Percentiles rank a stretch among this genome's conserved stretches.
phyloP scores from a whole-genome alignment of 2,113 vertebrate species.

The Nyctereutes procyonoides region DNA sequence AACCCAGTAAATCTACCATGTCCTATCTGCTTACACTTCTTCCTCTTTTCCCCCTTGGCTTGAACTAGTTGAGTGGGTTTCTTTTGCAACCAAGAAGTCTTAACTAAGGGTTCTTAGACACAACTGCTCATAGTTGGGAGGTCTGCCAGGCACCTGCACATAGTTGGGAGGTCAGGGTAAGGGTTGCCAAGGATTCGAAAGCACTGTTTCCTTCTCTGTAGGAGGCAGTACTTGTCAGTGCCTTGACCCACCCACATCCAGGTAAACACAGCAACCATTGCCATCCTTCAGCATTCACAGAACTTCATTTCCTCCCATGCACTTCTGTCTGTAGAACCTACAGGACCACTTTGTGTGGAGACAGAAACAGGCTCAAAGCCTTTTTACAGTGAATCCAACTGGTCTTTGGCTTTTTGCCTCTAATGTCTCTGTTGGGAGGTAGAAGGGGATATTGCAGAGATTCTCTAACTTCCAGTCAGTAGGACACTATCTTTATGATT shows the following conservation, averaged over 20 bases:
- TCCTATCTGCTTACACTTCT: background rate
- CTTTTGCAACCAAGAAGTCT: conserved; percentile 27
- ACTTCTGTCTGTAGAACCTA: conserved; percentile 37
- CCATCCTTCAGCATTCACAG: background rate
- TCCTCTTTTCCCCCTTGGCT: background rate
- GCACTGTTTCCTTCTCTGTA: conserved; percentile 15
- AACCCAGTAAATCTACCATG: background rate
- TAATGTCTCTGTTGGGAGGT: background rate
- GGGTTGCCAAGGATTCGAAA: background rate
- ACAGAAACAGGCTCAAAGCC: background rate
- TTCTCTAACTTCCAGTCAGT: background rate
- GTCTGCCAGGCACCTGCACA: background rate
- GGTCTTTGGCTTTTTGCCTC: background rate
- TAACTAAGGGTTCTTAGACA: background rate
- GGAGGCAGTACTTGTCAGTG: background rate
- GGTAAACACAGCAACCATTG: background rate
- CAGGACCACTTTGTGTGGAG: background rate
- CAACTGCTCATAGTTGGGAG: background rate
- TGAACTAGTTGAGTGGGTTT: background rate
- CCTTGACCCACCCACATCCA: background rate
- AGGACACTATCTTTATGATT: background rate
- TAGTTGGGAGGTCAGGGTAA: background rate
- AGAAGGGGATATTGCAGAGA: background rate
- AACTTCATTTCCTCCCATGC: conserved; percentile 2
- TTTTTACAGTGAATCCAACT: background rate